A percentile compares a stretch with the other conserved stretches of the same genome.
Conservation (phyloP, 1,140 invertebrate genomes). For the Dufourea novaeangliae region DNA sequence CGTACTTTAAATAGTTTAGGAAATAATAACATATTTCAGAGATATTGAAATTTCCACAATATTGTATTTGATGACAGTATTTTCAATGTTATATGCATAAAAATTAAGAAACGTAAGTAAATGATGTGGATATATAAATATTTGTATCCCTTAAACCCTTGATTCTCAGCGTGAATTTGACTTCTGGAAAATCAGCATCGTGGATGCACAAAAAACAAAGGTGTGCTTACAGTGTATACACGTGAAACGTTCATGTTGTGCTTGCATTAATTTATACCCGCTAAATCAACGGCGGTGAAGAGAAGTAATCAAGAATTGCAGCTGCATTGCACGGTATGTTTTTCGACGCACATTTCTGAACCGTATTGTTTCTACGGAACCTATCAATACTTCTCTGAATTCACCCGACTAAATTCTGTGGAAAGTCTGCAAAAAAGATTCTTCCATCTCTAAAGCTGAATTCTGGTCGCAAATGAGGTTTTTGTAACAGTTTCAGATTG, state of each 20-base stretch:
- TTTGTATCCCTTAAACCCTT: slow-evolving; percentile 37
- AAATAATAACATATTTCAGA: too few species aligned
- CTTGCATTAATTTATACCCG: slow-evolving; percentile 46
- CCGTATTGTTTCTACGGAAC: slow-evolving; percentile 3
- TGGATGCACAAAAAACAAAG: slow-evolving; percentile 22
- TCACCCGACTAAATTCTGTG: neutral
- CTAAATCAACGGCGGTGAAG: slow-evolving; percentile 54
- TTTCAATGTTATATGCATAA: neutral
- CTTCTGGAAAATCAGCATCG: slow-evolving; percentile 61
- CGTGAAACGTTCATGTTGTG: slow-evolving; percentile 27
- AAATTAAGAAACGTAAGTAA: neutral
- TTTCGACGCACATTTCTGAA: slow-evolving; percentile 10
- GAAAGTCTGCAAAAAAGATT: neutral
- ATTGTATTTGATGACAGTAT: too few species aligned
- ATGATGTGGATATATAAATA: neutral
- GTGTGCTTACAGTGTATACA: neutral
- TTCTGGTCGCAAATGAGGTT: too few species aligned
- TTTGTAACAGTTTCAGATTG: too few species aligned
- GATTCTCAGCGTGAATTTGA: slow-evolving; percentile 40
- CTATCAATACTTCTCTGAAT: slow-evolving; percentile 6
- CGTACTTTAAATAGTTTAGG: too few species aligned
- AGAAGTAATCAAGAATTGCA: slow-evolving; percentile 67
- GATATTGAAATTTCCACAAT: too few species aligned
- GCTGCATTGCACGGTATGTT: slow-evolving; percentile 24
- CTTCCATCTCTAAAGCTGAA: neutral